Evolutionary conservation across 2,888 invertebrate genomes (phyloP).

Genomic region (Eubasilissa splendida): DNA sequence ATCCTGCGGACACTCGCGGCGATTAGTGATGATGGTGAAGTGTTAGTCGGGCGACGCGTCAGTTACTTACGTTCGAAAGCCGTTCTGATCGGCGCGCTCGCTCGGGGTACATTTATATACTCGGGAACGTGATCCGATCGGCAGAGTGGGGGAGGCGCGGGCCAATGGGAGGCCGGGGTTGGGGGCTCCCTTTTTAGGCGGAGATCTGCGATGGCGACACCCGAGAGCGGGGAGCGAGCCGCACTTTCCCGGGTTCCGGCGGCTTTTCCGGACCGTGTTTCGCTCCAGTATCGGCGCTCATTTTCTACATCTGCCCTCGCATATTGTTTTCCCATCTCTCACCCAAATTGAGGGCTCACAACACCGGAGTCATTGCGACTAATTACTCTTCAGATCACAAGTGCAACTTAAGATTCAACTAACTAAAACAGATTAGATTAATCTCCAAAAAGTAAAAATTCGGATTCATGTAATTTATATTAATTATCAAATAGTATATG

Average conservation of each 20-base stretch:
- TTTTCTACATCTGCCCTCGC: not conserved
- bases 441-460: too few species aligned
- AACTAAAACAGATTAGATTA: too few species aligned
- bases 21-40: conserved; percentile 37
- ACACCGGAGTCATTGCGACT: too few species aligned
- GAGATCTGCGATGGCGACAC: conserved; percentile 63
- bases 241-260: conserved; percentile 37
- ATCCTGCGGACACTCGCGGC: conserved; percentile 54
- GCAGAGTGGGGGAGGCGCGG: conserved; percentile 66
- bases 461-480: too few species aligned
- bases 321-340: not conserved
- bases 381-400: too few species aligned
- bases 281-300: not conserved
- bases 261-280: conserved; percentile 27
- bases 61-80: conserved; percentile 94
- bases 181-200: conserved; percentile 78
- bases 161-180: conserved; percentile 68
- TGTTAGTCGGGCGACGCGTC: conserved; percentile 53
- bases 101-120: conserved; percentile 83
- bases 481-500: too few species aligned
- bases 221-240: conserved; percentile 50
- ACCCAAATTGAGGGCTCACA: too few species aligned
- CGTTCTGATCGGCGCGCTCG: conserved; percentile 92
- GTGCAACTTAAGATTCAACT: too few species aligned
- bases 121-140: conserved; percentile 83